These are phyloP conservation scores for Ceriagrion tenellum DNA, from an alignment of 2,888 invertebrate genomes.

Conservation along the genomic window DNA sequence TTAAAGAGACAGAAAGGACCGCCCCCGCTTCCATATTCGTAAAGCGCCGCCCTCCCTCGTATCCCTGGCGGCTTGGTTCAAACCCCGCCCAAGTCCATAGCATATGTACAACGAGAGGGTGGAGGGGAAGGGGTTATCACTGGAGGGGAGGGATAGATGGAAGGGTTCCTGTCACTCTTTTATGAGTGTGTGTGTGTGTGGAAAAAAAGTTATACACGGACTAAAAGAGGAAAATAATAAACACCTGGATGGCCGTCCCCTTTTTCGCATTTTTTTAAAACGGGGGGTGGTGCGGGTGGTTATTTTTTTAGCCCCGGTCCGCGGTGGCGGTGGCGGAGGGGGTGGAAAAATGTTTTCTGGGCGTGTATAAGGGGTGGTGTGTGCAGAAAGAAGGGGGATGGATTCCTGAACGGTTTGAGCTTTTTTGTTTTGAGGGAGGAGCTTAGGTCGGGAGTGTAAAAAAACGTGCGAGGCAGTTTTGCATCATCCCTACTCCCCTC, in stretches of 20 bases:
- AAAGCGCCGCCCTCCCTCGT: neutral
- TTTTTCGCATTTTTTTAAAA: slow-evolving; percentile 8
- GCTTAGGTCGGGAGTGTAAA: neutral
- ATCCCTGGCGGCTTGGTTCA: slow-evolving; percentile 35
- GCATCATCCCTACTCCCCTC: neutral
- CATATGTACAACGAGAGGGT: neutral
- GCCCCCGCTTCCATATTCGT: neutral
- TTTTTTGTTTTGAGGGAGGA: neutral
- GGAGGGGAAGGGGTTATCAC: neutral
- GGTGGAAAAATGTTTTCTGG: slow-evolving; percentile 10
- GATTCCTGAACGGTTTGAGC: neutral
- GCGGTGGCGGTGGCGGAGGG: neutral
- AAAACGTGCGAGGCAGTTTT: neutral
- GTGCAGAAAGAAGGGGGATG: neutral
- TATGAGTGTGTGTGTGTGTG: neutral
- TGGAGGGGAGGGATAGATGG: neutral
- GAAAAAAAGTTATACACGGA: slow-evolving; percentile 21
- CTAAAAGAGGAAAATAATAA: slow-evolving; percentile 54
- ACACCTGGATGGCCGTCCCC: slow-evolving; percentile 52
- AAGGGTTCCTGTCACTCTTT: neutral
- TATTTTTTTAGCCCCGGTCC: neutral
- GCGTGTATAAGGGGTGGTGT: neutral
- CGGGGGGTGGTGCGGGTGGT: neutral
- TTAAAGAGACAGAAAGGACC: neutral
- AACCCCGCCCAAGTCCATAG: slow-evolving; percentile 58